Evolutionary conservation across 2,888 invertebrate species (phyloP).

Genomic region (Machimus rusticus): DNA sequence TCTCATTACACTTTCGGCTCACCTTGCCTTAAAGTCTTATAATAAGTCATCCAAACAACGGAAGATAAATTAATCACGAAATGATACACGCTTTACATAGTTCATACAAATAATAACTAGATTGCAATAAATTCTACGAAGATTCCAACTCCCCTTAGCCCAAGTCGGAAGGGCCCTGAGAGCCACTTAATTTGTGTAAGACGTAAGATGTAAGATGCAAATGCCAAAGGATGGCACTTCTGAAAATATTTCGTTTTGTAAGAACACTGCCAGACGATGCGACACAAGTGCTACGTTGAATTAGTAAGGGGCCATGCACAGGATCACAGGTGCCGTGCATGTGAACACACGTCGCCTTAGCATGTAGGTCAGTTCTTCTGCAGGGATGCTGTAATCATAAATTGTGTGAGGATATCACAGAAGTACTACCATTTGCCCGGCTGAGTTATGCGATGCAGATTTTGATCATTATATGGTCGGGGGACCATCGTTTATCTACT

Average conservation of each 20-base stretch:
- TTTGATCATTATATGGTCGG: background rate
- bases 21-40: background rate
- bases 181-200: constrained; percentile 18
- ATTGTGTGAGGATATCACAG: background rate
- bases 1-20: background rate
- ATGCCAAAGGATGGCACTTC: background rate
- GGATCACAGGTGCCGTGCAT: background rate
- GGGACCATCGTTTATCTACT: background rate
- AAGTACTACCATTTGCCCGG: background rate
- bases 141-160: background rate
- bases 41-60: background rate
- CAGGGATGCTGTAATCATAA: constrained; percentile 6
- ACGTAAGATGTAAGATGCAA: background rate
- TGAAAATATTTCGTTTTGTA: background rate
- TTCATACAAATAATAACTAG: background rate
- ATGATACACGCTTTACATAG: background rate
- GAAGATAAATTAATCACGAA: background rate
- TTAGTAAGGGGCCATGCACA: background rate
- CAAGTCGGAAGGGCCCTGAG: background rate
- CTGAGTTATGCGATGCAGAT: background rate
- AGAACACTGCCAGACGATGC: background rate
- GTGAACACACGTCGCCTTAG: background rate
- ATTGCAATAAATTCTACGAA: constrained; percentile 21
- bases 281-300: background rate
- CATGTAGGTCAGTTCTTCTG: constrained; percentile 22